These are phyloP conservation scores for Lophochroa leadbeateri DNA, from an alignment of 2,113 vertebrate genomes.

Conservation along the genomic window DNA sequence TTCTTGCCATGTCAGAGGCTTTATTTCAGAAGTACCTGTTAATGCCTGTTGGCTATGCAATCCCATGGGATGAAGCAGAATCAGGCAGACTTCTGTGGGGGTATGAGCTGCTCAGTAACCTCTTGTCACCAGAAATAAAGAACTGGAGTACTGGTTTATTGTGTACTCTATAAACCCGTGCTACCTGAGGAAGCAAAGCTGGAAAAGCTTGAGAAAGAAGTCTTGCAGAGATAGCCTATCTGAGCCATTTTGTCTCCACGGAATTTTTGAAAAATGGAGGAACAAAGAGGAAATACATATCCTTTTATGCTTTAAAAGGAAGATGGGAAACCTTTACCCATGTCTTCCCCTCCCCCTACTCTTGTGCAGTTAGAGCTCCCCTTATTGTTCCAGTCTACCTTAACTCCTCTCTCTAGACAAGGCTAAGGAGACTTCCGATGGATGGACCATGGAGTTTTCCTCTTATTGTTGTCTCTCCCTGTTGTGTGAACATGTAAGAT, in stretches of 20 bases:
- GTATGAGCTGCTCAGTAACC: neutral
- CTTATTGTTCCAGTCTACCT: neutral
- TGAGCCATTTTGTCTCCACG: neutral
- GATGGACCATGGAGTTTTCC: neutral
- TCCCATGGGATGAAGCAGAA: neutral
- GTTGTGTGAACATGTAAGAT: neutral
- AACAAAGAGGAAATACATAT: neutral
- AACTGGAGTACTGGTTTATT: neutral
- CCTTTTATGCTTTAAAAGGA: neutral
- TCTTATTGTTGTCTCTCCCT: neutral
- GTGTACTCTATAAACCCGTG: neutral
- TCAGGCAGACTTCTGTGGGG: neutral
- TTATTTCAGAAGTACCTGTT: slow-evolving; percentile 32
- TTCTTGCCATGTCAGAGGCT: neutral
- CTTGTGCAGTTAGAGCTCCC: neutral
- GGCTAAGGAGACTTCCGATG: neutral
- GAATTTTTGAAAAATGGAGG: neutral
- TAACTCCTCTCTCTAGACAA: neutral
- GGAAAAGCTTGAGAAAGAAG: neutral
- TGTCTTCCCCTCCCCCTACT: rapidly evolving
- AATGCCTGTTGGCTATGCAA: neutral
- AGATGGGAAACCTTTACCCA: neutral
- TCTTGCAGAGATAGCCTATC: neutral
- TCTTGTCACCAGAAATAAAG: neutral
- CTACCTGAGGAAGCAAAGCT: neutral